Base-by-base conservation (phyloP, 2,797 vertebrate genomes). In the Neomorphus geoffroyi region DNA sequence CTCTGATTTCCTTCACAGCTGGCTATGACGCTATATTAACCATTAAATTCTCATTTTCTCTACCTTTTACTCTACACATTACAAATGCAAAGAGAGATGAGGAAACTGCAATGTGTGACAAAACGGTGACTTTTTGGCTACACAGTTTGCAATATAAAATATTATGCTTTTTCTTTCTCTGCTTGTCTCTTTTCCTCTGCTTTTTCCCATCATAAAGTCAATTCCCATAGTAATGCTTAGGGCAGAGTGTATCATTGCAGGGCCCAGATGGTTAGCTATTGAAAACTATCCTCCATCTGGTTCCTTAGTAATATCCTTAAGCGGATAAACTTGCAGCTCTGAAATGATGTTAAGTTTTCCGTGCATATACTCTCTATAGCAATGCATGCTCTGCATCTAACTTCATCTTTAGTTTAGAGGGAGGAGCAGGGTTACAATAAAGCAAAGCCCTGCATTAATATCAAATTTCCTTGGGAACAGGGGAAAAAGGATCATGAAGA, bases 261-360 rank as follows among this genome's bases (percentile, higher is more conserved):
- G 78, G 57, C 80, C 88, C 92, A 97, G 92, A 95, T 91, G 96
- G 84, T 71, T 87, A 78, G 80, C 88, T 73, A 4, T 73, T 82
- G 85, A 88, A 86, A 96, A 92, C 67, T 33, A 53, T 73, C 73
- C 57, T 86, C 94, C 94, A 93, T 95, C 91, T 96, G 95, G 11
- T 58, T 92, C 28, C 71, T 92, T 18, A 45, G 85, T 35, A 82
- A 82, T 93, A 79, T 88, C 89, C 60, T 80, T 67, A 65, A 90
- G 94, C 14, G 0, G 71, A 64, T 45, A 79, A 88, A 10, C 73
- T 43, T 61, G 35, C 60, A 86, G 73, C 45, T 84, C 71, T 77
- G 67, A 67, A 92, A 33, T 41, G 0, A 0, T 39, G 35, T 30
- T 57, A 77, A 74, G 70, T 77, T 95, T 94, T 86, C 77, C 48